Evolutionary conservation across 2,888 invertebrate species (phyloP), one percentile per base, ranked within the genome.

Genomic region (Ectemnius cavifrons): DNA sequence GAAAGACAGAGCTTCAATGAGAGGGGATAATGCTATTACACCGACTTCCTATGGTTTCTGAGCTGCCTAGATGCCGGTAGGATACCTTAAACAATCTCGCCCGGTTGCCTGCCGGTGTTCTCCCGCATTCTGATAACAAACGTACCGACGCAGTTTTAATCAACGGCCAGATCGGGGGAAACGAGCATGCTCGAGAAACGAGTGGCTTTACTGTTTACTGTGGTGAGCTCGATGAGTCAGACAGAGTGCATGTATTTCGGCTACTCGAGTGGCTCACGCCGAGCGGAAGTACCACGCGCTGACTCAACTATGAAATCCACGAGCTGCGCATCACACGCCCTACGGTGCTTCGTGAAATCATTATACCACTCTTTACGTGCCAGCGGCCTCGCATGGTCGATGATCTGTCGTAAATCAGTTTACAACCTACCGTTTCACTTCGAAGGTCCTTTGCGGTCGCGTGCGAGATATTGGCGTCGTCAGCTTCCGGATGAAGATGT

Each of bases 11-110:
- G 74, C 80, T 75, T 77, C 61, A 64, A 63, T 59, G 72, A 63
- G 69, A 78, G 74, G 65, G 73, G 61, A 71, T 88, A 88, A 88
- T 84, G 75, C 68, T 75, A 85, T 88, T 88, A 88, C 37, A 37
- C 57, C 59, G 79, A 72, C 57, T 72, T 74, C 71, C 60, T 87
- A 87, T 67, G 88, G 86, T 84, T 87, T 87, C 88, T 78, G 80
- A 85, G 83, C 80, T 76, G 84, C 77, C 82, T 84, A 84, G 79
- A 86, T 87, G 73, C 82, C 73, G 63, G 16, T 65, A 68, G 78
- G 78, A 80, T 79, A 75, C 79, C 77, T 86, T 80, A 84, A 83
- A 83, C 82, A 79, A 81, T 71, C 80, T 77, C 75, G 82, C 83
- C 71, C 56, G 62, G 49, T 71, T 59, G 67, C 75, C 13, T 61